Conservation (phyloP, 2,113 vertebrate genomes). For the Collichthys lucidus region DNA sequence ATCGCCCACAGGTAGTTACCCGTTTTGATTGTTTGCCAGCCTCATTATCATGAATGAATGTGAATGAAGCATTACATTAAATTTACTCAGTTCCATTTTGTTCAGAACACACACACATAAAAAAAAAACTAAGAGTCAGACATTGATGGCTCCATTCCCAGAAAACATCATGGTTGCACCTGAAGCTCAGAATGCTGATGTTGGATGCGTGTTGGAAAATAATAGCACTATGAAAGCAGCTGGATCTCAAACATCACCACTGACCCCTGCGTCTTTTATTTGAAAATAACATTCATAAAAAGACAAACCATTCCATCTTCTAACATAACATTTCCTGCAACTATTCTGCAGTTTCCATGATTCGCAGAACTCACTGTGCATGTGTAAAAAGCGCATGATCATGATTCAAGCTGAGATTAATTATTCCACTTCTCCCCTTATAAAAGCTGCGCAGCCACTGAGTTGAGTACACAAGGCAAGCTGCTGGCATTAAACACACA, state of each 20-base stretch:
- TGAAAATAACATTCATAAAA: background rate
- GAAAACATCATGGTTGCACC: constrained; percentile 17
- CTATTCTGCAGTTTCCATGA: constrained; percentile 28
- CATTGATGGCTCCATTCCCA: constrained; percentile 8
- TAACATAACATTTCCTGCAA: constrained; percentile 22
- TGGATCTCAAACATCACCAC: background rate
- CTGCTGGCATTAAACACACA: constrained; percentile 31
- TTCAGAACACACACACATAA: background rate
- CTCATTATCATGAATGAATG: no score
- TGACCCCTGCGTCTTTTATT: background rate
- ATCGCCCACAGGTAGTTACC: background rate
- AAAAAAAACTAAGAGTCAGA: background rate
- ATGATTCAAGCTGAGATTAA: constrained; percentile 14
- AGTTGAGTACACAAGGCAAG: constrained; percentile 10
- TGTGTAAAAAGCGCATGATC: constrained; percentile 17
- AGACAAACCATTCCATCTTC: background rate
- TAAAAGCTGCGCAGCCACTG: constrained; percentile 2
- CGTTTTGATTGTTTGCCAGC: background rate
- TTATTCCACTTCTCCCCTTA: constrained; percentile 12
- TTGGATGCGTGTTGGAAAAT: background rate
- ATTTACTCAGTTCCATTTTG: background rate
- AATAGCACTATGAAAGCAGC: background rate
- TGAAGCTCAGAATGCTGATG: background rate
- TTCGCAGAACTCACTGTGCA: constrained; percentile 26
- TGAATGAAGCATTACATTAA: background rate